These are phyloP conservation scores for Brachionus rubens DNA, from an alignment of 1,140 invertebrate genomes.

Conservation along the genomic window DNA sequence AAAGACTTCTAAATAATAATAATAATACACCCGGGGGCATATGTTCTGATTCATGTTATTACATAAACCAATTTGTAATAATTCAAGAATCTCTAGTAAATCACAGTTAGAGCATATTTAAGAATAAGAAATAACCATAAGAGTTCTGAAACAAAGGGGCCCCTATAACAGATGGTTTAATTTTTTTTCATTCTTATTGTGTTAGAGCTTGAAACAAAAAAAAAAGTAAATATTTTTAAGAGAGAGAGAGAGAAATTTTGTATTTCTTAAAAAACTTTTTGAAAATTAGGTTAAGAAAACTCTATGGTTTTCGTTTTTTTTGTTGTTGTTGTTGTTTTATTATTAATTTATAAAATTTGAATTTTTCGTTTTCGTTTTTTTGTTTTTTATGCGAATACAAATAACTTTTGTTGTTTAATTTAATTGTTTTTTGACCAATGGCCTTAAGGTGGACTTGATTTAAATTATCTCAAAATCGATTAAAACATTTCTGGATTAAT, in stretches of 20 bases:
- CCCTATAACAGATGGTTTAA: slow-evolving; percentile 13
- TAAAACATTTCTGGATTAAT: too few species aligned
- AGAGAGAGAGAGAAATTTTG: background rate
- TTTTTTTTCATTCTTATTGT: slow-evolving; percentile 2
- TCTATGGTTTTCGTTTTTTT: background rate
- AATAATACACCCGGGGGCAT: background rate
- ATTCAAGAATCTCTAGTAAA: background rate
- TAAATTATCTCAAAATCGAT: too few species aligned
- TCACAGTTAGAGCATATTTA: slow-evolving; percentile 27
- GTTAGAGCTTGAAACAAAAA: background rate
- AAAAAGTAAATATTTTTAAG: slow-evolving; percentile 26
- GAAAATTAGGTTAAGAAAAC: slow-evolving; percentile 40
- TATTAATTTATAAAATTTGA: slow-evolving; percentile 34
- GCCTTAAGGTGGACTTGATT: too few species aligned
- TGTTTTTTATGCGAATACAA: slow-evolving; percentile 11
- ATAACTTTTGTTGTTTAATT: background rate
- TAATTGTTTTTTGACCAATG: too few species aligned
- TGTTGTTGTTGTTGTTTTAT: slow-evolving; percentile 18
- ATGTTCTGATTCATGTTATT: slow-evolving; percentile 41
- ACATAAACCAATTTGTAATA: slow-evolving; percentile 27
- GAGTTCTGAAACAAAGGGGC: background rate
- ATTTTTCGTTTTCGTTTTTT: background rate
- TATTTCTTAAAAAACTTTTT: background rate
- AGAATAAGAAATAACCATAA: background rate
- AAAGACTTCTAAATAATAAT: slow-evolving; percentile 19